Conservation (phyloP, 1,140 invertebrate genomes). For the Drosophila oshimai region DNA sequence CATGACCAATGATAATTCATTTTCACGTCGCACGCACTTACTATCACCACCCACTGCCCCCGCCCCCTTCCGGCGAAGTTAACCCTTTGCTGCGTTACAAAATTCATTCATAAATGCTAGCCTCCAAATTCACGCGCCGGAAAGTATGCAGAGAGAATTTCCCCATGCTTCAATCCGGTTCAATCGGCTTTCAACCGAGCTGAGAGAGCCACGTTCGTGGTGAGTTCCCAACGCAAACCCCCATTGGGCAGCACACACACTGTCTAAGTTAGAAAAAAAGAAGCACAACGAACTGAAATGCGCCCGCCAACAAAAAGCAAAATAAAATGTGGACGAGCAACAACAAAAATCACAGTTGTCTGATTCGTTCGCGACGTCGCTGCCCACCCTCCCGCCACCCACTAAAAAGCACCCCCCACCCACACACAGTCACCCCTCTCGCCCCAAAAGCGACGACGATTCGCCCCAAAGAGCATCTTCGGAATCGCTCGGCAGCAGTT, state of each 20-base stretch:
- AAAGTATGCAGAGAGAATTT: constrained; percentile 64
- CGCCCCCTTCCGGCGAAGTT: not conserved
- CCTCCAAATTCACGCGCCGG: constrained; percentile 18
- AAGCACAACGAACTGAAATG: constrained; percentile 49
- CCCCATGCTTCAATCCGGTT: constrained; percentile 40
- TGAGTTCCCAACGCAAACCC: constrained; percentile 61
- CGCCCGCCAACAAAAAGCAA: constrained; percentile 66
- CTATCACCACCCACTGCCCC: not conserved
- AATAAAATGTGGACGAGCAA: constrained; percentile 72
- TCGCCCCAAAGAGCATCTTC: constrained; percentile 59
- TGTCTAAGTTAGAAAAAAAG: constrained; percentile 64
- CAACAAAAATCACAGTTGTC: constrained; percentile 82
- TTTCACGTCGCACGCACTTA: constrained; percentile 54
- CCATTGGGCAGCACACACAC: constrained; percentile 58
- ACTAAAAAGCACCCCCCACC: constrained; percentile 21
- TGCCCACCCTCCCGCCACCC: constrained; percentile 39
- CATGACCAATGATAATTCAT: constrained; percentile 76
- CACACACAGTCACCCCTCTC: constrained; percentile 1
- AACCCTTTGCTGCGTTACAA: constrained; percentile 33
- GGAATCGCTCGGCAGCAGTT: constrained; percentile 11
- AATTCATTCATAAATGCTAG: constrained; percentile 71
- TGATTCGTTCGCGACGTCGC: constrained; percentile 79
- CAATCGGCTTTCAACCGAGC: constrained; percentile 49
- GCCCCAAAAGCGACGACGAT: constrained; percentile 45
- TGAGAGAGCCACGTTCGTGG: constrained; percentile 42